Evolutionary conservation across 2,888 invertebrate genomes (phyloP).

Genomic region (Volucella zonaria): DNA sequence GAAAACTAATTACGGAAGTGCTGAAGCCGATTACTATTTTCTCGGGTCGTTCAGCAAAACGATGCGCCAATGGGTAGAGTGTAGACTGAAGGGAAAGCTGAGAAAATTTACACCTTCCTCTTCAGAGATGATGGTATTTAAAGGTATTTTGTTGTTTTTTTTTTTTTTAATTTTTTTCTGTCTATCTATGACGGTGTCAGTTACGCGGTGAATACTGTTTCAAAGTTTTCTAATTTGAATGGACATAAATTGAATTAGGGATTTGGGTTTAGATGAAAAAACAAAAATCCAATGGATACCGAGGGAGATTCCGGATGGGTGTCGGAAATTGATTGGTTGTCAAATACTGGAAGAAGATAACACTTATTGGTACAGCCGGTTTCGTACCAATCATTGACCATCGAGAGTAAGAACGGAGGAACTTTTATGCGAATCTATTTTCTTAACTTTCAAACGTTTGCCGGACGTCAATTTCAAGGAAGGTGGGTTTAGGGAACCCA

Average conservation of each 20-base stretch:
- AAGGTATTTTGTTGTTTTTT: background rate
- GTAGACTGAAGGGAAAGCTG: background rate
- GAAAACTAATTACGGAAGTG: conserved; percentile 21
- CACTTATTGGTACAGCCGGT: background rate
- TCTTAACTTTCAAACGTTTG: no score
- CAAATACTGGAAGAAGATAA: background rate
- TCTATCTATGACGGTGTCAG: conserved; percentile 6
- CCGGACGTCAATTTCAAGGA: no score
- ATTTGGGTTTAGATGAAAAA: conserved; percentile 38
- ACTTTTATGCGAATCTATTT: no score
- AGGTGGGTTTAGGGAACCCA: no score
- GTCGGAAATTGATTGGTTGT: conserved; percentile 14
- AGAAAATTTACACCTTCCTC: conserved; percentile 39
- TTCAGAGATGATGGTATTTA: conserved; percentile 19
- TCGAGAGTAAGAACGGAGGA: no score
- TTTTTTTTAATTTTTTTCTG: background rate
- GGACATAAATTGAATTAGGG: conserved; percentile 57
- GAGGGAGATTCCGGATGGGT: background rate
- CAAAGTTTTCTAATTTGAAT: conserved; percentile 54
- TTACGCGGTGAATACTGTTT: background rate
- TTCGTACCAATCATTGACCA: background rate
- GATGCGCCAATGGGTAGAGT: conserved; percentile 23
- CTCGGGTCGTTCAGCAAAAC: conserved; percentile 42
- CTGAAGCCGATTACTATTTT: conserved; percentile 62
- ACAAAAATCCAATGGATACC: conserved; percentile 31